These are phyloP conservation scores for Apocheima hispidaria DNA, from an alignment of 2,888 invertebrate genomes.

Conservation along the genomic window DNA sequence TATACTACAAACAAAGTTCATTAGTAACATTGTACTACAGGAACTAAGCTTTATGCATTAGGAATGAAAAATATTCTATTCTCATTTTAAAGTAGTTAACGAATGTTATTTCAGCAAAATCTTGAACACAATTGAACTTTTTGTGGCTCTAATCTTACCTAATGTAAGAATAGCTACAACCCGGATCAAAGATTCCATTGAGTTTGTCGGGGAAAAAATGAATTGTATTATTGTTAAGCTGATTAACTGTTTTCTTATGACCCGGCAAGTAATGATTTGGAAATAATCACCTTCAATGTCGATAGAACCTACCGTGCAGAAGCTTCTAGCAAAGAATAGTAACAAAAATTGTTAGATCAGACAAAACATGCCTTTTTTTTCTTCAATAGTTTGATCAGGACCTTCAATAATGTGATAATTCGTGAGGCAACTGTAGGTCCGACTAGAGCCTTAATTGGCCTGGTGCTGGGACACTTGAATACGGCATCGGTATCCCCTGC, in stretches of 20 bases:
- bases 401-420: too few species aligned
- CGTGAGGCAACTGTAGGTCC: too few species aligned
- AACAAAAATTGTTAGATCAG: too few species aligned
- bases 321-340: too few species aligned
- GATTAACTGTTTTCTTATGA: conserved; percentile 36
- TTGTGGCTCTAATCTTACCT: conserved; percentile 24
- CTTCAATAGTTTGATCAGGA: too few species aligned
- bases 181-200: conserved; percentile 34
- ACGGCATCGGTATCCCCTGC: too few species aligned
- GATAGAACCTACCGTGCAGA: neutral
- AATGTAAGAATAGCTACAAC: conserved; percentile 32
- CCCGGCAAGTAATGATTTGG: conserved; percentile 21
- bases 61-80: conserved; percentile 6
- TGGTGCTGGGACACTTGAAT: too few species aligned
- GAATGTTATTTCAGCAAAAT: conserved; percentile 27
- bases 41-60: neutral
- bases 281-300: conserved; percentile 24
- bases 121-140: conserved; percentile 29
- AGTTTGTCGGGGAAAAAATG: conserved; percentile 7
- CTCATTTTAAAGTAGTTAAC: conserved; percentile 17
- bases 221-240: conserved; percentile 32
- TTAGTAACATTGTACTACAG: too few species aligned
- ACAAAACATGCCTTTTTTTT: too few species aligned
- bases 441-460: too few species aligned
- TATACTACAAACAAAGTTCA: too few species aligned